Conservation (phyloP, 1,140 invertebrate genomes). For the Polypedilum pembai region DNA sequence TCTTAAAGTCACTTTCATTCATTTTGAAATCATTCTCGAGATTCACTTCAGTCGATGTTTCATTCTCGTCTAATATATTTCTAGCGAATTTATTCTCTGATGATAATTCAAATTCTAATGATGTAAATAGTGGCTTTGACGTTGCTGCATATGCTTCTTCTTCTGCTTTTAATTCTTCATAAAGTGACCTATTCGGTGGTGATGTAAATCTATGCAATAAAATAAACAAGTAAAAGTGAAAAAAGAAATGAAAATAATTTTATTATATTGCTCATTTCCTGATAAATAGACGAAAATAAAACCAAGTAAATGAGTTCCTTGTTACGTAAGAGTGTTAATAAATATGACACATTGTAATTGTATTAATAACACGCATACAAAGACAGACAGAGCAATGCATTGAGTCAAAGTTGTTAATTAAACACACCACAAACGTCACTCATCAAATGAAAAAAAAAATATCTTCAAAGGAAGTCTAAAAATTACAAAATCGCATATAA, state of each 20-base stretch:
- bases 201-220: constrained; percentile 7
- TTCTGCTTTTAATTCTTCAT: background rate
- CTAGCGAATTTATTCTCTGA: background rate
- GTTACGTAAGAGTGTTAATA: background rate
- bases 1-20: background rate
- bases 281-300: too few relatives aligned
- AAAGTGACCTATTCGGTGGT: background rate
- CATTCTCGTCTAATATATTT: background rate
- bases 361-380: too few relatives aligned
- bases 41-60: background rate
- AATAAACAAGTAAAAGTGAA: background rate
- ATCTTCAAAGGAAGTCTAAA: background rate
- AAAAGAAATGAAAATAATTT: background rate
- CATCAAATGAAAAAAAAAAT: too few relatives aligned
- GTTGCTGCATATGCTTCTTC: background rate
- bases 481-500: background rate
- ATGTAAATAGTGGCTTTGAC: background rate
- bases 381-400: too few relatives aligned
- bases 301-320: background rate
- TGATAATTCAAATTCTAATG: background rate
- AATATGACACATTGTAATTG: background rate
- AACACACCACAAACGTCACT: too few relatives aligned
- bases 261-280: too few relatives aligned
- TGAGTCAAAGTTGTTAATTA: too few relatives aligned
- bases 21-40: background rate